These are phyloP conservation scores for Atrichornis clamosus DNA, from an alignment of 2,113 vertebrate genomes.

Conservation along the genomic window DNA sequence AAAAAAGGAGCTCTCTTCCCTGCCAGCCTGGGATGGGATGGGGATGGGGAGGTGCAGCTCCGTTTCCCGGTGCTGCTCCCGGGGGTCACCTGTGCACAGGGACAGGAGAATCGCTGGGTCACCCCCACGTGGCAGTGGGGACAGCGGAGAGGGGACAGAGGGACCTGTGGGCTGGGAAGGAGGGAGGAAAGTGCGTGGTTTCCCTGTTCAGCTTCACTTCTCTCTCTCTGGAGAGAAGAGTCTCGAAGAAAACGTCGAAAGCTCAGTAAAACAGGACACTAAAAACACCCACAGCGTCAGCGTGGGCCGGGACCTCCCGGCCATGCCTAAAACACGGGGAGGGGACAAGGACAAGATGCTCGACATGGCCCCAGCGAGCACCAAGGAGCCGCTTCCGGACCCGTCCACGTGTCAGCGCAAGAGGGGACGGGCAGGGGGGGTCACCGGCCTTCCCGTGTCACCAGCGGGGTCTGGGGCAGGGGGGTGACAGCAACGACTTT, in stretches of 20 bases:
- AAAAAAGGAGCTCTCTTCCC: not conserved
- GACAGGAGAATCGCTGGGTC: not conserved
- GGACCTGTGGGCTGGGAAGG: not conserved
- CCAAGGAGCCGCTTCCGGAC: not conserved
- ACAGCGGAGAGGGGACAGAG: not conserved
- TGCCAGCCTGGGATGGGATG: not conserved
- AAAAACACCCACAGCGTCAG: not conserved
- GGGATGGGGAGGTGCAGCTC: not conserved
- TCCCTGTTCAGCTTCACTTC: not conserved
- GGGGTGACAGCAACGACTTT: not conserved
- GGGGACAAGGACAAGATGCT: not conserved
- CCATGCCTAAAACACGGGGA: not conserved
- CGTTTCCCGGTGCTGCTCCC: accelerated
- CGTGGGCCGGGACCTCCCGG: not conserved
- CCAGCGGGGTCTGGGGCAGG: not conserved
- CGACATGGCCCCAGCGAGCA: not conserved
- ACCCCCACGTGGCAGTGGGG: not conserved
- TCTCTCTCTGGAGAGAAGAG: not conserved
- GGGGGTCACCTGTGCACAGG: not conserved
- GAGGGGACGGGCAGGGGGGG: not conserved
- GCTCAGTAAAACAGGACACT: not conserved
- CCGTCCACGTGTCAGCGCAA: accelerated
- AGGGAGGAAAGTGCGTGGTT: not conserved
- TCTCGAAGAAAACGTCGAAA: not conserved
- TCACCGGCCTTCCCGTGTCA: not conserved